Percentiles rank a stretch among this genome's conserved stretches.
Evolutionary conservation across 2,797 vertebrate genomes (phyloP).

Genomic region (Peromyscus aztecus): DNA sequence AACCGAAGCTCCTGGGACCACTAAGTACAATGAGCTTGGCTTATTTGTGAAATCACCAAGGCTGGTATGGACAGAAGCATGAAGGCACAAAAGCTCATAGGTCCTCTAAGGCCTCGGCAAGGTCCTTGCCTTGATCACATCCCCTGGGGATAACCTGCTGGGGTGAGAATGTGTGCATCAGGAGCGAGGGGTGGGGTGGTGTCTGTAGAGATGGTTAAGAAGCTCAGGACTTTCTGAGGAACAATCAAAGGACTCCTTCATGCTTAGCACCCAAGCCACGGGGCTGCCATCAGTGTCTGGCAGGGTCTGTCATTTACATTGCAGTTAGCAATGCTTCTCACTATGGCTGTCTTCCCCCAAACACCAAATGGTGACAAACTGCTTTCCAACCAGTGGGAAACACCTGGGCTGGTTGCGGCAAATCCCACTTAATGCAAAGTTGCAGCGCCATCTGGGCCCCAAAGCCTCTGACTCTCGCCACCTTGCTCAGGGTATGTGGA

Average conservation of each 20-base stretch:
- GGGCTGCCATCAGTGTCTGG: neutral
- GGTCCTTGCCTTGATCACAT: neutral
- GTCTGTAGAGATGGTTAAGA: neutral
- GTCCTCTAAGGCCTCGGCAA: neutral
- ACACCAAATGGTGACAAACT: slow-evolving; percentile 35
- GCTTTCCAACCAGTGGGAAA: neutral
- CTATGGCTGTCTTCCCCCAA: neutral
- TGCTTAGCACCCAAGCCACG: neutral
- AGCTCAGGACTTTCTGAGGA: neutral
- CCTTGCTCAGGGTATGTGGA: neutral
- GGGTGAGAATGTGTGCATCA: neutral
- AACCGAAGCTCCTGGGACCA: fast-evolving
- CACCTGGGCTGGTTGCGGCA: slow-evolving; percentile 50
- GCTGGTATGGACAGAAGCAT: neutral
- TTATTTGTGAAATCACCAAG: fast-evolving
- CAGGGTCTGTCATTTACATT: neutral
- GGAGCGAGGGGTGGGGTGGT: neutral
- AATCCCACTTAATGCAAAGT: slow-evolving; percentile 67
- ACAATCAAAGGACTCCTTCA: neutral
- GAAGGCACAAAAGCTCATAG: neutral
- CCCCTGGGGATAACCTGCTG: neutral
- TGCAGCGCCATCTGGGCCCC: neutral
- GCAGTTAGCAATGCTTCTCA: neutral
- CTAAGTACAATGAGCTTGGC: neutral
- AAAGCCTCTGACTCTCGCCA: neutral